phyloP scores from a whole-genome alignment of 2,113 vertebrate species.

The Proterorhinus semilunaris region DNA sequence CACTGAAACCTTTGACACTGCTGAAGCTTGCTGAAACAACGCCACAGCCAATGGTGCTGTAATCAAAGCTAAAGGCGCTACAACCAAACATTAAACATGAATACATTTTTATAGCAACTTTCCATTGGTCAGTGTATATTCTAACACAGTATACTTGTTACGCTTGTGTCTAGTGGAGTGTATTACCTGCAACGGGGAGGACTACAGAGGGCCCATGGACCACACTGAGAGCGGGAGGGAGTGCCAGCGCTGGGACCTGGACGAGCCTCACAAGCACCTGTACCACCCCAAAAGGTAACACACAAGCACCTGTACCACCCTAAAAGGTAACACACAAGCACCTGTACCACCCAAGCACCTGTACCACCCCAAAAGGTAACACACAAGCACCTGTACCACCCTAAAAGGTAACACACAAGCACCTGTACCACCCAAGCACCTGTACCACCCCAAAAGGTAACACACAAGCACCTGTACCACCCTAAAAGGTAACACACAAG shows the following conservation, averaged over 20 bases:
- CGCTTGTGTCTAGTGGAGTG: conserved; percentile 84
- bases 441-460: conserved; percentile 76
- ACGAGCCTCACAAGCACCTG: conserved; percentile 90
- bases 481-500: too few species aligned
- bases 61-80: too few species aligned
- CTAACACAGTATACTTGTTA: neutral
- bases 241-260: conserved; percentile 96
- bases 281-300: conserved; percentile 90
- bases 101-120: neutral
- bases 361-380: too few species aligned
- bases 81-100: too few species aligned
- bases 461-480: conserved; percentile 53
- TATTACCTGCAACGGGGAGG: conserved; percentile 92
- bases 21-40: too few species aligned
- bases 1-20: too few species aligned
- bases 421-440: conserved; percentile 71
- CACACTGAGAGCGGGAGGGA: conserved; percentile 90
- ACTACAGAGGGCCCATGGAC: conserved; percentile 97
- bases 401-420: too few species aligned
- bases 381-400: too few species aligned
- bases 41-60: too few species aligned
- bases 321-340: too few species aligned
- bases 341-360: too few species aligned
- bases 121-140: neutral
- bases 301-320: conserved; percentile 54